Conservation (phyloP, 2,113 vertebrate species). For the Columbina picui region DNA sequence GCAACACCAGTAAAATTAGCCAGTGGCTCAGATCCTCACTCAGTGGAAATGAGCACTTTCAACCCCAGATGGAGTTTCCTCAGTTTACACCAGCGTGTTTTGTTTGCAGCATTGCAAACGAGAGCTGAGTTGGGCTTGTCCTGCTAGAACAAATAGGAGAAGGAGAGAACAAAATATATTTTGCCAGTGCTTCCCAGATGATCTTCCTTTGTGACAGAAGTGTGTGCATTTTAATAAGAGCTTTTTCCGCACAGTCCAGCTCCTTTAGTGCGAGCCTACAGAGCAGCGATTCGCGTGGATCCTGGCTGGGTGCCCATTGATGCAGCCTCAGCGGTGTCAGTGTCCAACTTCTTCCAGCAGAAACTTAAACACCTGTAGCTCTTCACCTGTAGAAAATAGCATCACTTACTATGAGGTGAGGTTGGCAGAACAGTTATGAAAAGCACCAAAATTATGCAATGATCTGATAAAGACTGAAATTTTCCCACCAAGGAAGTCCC, state of each 20-base stretch:
- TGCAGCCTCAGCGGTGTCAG: not conserved
- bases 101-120: constrained; percentile 8
- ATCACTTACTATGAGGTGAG: not conserved
- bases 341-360: not conserved
- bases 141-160: constrained; percentile 23
- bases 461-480: not conserved
- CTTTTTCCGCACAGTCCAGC: not conserved
- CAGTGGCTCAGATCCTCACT: not conserved
- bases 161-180: not conserved
- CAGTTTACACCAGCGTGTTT: not conserved
- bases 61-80: not conserved
- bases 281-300: not conserved
- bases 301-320: not conserved
- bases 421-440: not conserved
- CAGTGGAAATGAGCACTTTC: not conserved
- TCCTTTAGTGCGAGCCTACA: not conserved
- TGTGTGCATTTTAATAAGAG: constrained; percentile 7
- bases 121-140: constrained; percentile 36
- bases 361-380: not conserved
- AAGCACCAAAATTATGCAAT: not conserved
- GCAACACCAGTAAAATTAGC: not conserved
- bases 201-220: constrained; percentile 5
- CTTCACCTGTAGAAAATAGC: not conserved
- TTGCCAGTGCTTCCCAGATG: constrained; percentile 13
- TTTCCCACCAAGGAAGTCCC: not conserved